Conservation (phyloP, 2,113 vertebrate genomes). For the Cyprinodon brontotheroides region DNA sequence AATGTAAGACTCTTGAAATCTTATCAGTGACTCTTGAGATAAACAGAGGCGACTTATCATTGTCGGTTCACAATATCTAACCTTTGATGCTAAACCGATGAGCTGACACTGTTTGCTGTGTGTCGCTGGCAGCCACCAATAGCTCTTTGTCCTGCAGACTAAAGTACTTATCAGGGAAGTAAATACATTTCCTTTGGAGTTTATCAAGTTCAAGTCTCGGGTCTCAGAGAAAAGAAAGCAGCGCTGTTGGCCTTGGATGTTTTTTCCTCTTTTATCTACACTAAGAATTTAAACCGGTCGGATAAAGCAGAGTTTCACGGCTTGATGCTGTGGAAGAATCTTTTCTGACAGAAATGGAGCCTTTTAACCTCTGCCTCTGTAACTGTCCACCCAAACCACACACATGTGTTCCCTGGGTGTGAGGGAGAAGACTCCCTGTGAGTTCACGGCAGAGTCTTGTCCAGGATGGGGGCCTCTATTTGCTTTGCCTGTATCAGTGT, state of each 20-base stretch:
- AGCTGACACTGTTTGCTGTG: not conserved
- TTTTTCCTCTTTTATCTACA: too few relatives aligned
- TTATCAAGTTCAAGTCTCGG: too few relatives aligned
- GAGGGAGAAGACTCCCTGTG: constrained; percentile 65
- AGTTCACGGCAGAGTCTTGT: constrained; percentile 53
- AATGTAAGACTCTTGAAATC: too few relatives aligned
- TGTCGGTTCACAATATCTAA: not conserved
- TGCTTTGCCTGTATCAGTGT: constrained; percentile 62
- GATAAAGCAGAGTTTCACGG: not conserved
- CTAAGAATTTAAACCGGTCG: too few relatives aligned
- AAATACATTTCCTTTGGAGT: not conserved
- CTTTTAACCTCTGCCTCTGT: constrained; percentile 34
- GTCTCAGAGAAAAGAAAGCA: not conserved
- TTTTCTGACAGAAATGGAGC: constrained; percentile 17
- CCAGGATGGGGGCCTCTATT: constrained; percentile 64
- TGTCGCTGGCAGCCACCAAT: not conserved
- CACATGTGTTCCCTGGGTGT: constrained; percentile 54
- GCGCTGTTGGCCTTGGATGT: not conserved
- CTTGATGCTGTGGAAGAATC: constrained; percentile 40
- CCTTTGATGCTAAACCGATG: not conserved
- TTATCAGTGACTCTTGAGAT: not conserved
- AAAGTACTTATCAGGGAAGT: not conserved
- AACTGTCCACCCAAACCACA: constrained; percentile 23
- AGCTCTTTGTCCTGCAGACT: not conserved
- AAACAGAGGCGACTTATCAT: not conserved